phyloP scores from a whole-genome alignment of 2,113 vertebrate genomes.

The Chionomys nivalis region DNA sequence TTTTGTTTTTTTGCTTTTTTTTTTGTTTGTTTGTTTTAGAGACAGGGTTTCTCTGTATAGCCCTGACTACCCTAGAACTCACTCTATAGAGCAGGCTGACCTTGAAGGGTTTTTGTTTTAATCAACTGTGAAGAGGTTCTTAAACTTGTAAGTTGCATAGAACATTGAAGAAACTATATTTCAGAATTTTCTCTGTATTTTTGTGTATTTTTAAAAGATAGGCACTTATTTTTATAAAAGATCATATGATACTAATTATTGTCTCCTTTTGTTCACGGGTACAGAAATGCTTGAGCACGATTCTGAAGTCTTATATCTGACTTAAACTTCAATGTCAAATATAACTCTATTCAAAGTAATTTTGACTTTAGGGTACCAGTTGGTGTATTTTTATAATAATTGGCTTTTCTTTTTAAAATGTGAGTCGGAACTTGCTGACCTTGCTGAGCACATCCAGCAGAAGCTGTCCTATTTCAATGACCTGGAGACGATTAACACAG shows the following conservation, averaged over 20 bases:
- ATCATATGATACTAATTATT: slow-evolving; percentile 20
- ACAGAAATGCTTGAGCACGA: slow-evolving; percentile 43
- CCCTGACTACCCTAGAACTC: neutral
- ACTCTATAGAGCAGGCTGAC: neutral
- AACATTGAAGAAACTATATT: neutral
- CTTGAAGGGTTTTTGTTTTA: neutral
- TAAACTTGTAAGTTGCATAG: slow-evolving; percentile 39
- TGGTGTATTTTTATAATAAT: slow-evolving; percentile 58
- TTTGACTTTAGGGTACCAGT: slow-evolving; percentile 46
- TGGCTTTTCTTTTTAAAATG: slow-evolving; percentile 73
- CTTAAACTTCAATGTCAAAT: slow-evolving; percentile 19
- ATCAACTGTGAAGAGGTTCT: neutral
- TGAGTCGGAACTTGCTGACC: slow-evolving; percentile 95
- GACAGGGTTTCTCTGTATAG: neutral
- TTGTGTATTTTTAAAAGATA: slow-evolving; percentile 29
- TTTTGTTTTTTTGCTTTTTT: neutral
- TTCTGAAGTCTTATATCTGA: slow-evolving; percentile 24
- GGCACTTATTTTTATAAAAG: slow-evolving; percentile 58
- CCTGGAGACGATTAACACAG: slow-evolving; percentile 96
- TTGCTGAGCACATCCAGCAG: slow-evolving; percentile 98
- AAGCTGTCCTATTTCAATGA: slow-evolving; percentile 99
- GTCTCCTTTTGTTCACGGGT: slow-evolving; percentile 22
- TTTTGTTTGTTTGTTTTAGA: neutral
- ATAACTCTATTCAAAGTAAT: slow-evolving; percentile 30
- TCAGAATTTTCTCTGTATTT: neutral